phyloP scores from a whole-genome alignment of 2,888 invertebrate species.

The Perizoma flavofasciatum region DNA sequence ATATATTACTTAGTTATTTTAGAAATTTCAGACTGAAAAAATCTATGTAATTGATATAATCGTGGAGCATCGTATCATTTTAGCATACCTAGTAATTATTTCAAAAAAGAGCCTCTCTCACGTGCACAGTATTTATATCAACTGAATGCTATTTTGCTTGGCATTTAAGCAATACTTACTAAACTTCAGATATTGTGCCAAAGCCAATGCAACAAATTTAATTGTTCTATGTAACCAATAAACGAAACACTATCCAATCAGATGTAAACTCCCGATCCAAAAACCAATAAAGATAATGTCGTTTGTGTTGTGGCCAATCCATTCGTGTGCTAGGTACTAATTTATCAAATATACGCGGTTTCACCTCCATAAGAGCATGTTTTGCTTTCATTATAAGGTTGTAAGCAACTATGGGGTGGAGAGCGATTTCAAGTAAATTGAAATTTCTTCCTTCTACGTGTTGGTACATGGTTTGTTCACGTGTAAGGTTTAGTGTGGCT shows the following conservation, averaged over 20 bases:
- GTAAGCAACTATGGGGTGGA: constrained; percentile 44
- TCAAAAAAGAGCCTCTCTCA: too few species aligned
- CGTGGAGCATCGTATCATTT: background rate
- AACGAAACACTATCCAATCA: constrained; percentile 16
- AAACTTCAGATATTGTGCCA: constrained; percentile 1
- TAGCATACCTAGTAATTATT: too few species aligned
- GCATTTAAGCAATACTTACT: background rate
- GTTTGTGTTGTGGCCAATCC: constrained; percentile 21
- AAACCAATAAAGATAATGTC: constrained; percentile 29
- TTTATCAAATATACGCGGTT: constrained; percentile 36
- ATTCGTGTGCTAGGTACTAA: constrained; percentile 31
- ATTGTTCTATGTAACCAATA: constrained; percentile 3
- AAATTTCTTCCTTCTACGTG: constrained; percentile 66
- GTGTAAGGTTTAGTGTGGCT: constrained; percentile 33
- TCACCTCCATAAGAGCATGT: constrained; percentile 41
- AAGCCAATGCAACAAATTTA: constrained; percentile 11
- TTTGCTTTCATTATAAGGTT: constrained; percentile 51
- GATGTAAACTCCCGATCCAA: constrained; percentile 20
- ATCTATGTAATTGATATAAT: too few species aligned
- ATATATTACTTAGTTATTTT: too few species aligned
- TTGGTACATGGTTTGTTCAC: constrained; percentile 30
- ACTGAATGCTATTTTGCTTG: background rate
- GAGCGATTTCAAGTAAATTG: constrained; percentile 67
- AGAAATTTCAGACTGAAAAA: too few species aligned
- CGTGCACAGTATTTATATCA: too few species aligned